These are phyloP conservation scores for Euproctis similis DNA, from an alignment of 2,888 invertebrate species.

Conservation along the genomic window DNA sequence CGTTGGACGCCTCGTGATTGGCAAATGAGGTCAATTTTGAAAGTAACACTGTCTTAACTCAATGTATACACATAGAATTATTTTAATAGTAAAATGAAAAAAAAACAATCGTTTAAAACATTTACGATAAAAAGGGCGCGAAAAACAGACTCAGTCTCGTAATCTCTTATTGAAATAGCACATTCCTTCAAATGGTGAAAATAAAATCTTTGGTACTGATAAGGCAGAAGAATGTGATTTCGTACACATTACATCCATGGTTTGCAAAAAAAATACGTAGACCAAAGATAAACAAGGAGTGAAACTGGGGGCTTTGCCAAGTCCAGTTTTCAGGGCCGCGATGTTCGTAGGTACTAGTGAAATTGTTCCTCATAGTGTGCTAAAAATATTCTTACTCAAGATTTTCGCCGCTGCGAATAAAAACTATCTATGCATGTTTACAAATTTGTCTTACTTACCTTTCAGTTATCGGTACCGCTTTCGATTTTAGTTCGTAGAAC, in stretches of 20 bases:
- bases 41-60: constrained; percentile 30
- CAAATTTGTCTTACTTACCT: constrained; percentile 58
- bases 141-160: constrained; percentile 13
- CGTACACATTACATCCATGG: constrained; percentile 20
- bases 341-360: constrained; percentile 51
- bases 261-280: constrained; percentile 32
- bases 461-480: constrained; percentile 74
- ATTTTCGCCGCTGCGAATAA: constrained; percentile 29
- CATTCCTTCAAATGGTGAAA: too few relatives aligned
- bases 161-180: neutral
- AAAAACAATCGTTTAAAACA: neutral
- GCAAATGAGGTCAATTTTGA: constrained; percentile 56
- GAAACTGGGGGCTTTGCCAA: constrained; percentile 65
- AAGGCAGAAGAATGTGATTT: constrained; percentile 13
- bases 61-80: constrained; percentile 12
- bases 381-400: constrained; percentile 61
- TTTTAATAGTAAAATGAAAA: too few relatives aligned
- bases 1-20: constrained; percentile 5
- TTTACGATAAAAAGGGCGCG: constrained; percentile 25
- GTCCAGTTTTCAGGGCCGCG: constrained; percentile 66
- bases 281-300: constrained; percentile 52
- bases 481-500: constrained; percentile 79
- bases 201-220: constrained; percentile 8
- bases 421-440: constrained; percentile 16
- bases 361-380: constrained; percentile 65